These are phyloP conservation scores for Himalopsyche anomala DNA, from an alignment of 2,888 invertebrate species.

Conservation along the genomic window DNA sequence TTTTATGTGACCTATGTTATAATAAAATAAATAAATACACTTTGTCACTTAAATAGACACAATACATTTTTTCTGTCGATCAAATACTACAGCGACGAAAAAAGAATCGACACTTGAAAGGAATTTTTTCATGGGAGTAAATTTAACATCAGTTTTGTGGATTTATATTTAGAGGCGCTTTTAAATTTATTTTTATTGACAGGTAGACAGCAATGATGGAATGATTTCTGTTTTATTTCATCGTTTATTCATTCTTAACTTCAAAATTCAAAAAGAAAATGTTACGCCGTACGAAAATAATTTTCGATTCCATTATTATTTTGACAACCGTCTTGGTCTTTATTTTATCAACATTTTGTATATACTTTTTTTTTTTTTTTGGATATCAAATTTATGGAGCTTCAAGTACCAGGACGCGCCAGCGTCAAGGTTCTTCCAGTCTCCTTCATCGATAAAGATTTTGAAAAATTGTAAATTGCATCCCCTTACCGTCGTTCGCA, in stretches of 20 bases:
- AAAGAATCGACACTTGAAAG: not conserved
- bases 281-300: too few relatives aligned
- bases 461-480: too few relatives aligned
- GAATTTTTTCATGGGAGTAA: conserved; percentile 10
- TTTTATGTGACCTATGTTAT: not conserved
- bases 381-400: too few relatives aligned
- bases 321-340: too few relatives aligned
- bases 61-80: conserved; percentile 14
- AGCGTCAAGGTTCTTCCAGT: too few relatives aligned
- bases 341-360: too few relatives aligned
- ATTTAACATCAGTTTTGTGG: conserved; percentile 16
- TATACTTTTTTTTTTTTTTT: too few relatives aligned
- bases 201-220: conserved; percentile 26
- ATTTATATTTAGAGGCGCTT: conserved; percentile 6
- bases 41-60: not conserved
- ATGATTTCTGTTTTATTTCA: conserved; percentile 10
- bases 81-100: conserved; percentile 14
- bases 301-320: too few relatives aligned
- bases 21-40: not conserved
- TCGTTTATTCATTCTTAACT: not conserved
- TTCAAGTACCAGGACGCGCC: too few relatives aligned
- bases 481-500: too few relatives aligned
- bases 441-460: too few relatives aligned
- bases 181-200: conserved; percentile 19
- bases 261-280: too few relatives aligned